Conservation (phyloP, 2,113 vertebrate genomes). For the Erythrolamprus reginae region DNA sequence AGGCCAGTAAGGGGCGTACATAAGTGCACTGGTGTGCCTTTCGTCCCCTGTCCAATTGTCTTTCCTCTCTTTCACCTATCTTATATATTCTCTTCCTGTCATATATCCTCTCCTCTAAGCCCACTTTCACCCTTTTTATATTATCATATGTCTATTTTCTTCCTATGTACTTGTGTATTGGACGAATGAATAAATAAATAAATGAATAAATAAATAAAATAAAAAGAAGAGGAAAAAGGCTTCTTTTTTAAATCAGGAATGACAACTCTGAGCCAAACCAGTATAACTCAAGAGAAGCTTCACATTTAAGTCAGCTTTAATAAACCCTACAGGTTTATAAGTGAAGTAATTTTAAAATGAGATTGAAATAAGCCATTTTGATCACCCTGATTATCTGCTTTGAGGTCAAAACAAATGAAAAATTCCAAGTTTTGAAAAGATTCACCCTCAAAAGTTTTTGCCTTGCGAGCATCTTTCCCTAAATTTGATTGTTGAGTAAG, state of each 20-base stretch:
- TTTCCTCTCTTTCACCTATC: no score
- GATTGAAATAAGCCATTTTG: not conserved
- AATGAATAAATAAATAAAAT: no score
- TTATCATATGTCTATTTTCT: no score
- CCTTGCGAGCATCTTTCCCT: not conserved
- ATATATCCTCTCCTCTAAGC: no score
- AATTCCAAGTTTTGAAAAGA: not conserved
- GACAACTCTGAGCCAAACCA: not conserved
- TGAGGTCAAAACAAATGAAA: not conserved
- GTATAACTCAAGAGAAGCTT: not conserved
- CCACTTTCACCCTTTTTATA: no score
- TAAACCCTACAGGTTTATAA: not conserved
- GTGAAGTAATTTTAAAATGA: not conserved
- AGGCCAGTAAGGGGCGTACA: no score
- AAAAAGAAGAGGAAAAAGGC: not conserved
- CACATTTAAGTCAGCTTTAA: not conserved
- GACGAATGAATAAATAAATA: no score
- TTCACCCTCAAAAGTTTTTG: not conserved
- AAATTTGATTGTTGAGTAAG: not conserved
- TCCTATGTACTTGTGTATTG: no score
- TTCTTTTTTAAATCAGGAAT: no score
- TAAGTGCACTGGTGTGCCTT: no score
- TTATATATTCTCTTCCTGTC: no score
- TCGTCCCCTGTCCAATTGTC: no score
- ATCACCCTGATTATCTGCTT: not conserved